Percentiles rank a stretch among this genome's conserved stretches.
Evolutionary conservation across 2,888 invertebrate genomes (phyloP).

Genomic region (Cryptophagus acutangulus): DNA sequence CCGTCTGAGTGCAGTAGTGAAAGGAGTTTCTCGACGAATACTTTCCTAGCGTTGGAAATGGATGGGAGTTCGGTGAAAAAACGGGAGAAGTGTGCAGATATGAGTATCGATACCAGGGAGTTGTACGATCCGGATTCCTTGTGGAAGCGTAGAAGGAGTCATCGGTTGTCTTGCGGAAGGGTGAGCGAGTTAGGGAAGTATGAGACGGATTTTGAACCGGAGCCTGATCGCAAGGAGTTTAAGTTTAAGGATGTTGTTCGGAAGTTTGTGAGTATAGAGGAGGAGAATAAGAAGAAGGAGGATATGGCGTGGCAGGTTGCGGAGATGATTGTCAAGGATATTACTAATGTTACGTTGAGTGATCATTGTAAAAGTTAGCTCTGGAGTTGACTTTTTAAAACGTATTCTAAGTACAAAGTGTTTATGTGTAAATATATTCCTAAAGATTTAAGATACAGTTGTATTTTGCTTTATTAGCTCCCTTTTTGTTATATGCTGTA

Average conservation of each 20-base stretch:
- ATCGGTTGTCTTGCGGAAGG: constrained; percentile 77
- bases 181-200: constrained; percentile 86
- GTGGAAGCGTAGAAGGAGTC: constrained; percentile 74
- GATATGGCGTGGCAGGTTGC: constrained; percentile 97
- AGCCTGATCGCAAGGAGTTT: constrained; percentile 56
- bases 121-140: constrained; percentile 83
- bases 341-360: constrained; percentile 81
- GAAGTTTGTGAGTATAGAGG: constrained; percentile 75
- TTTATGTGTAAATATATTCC: too few species aligned
- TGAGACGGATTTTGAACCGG: constrained; percentile 83
- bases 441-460: too few species aligned
- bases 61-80: constrained; percentile 44
- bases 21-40: constrained; percentile 60
- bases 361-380: too few species aligned
- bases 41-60: constrained; percentile 67
- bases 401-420: too few species aligned
- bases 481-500: too few species aligned
- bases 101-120: constrained; percentile 78
- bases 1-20: constrained; percentile 79
- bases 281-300: constrained; percentile 85
- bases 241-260: constrained; percentile 60
- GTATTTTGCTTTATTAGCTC: too few species aligned
- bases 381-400: too few species aligned
- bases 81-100: constrained; percentile 54
- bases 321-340: constrained; percentile 94